These are phyloP conservation scores for Arctopsyche grandis DNA, from an alignment of 1,140 invertebrate genomes.

Conservation along the genomic window DNA sequence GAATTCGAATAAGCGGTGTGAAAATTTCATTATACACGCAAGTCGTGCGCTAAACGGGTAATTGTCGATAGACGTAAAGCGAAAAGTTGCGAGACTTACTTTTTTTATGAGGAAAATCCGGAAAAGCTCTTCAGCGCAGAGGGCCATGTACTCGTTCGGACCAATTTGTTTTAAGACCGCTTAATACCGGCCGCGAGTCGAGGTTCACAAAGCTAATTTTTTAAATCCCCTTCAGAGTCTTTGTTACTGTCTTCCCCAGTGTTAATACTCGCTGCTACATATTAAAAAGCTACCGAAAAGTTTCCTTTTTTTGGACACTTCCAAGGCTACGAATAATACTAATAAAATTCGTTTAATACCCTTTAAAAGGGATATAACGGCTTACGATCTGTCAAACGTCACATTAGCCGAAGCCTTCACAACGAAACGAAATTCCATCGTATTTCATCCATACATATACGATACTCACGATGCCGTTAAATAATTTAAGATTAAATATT, in stretches of 20 bases:
- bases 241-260: neutral
- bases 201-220: neutral
- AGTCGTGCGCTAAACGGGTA: too few relatives aligned
- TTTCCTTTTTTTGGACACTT: neutral
- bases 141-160: neutral
- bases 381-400: neutral
- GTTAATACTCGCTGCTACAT: neutral
- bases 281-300: constrained; percentile 1
- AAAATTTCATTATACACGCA: too few relatives aligned
- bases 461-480: neutral
- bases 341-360: constrained; percentile 14
- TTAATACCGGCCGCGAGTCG: neutral
- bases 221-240: neutral
- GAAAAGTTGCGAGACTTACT: too few relatives aligned
- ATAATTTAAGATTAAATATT: neutral
- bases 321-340: neutral
- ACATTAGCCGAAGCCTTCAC: neutral
- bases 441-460: neutral
- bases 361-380: constrained; percentile 10
- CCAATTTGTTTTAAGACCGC: constrained; percentile 28
- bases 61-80: too few relatives aligned
- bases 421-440: neutral
- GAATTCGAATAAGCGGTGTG: too few relatives aligned
- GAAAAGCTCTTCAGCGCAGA: neutral
- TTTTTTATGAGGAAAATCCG: constrained; percentile 7